Conservation (phyloP, 2,113 vertebrate species). For the Tragelaphus buxtoni region DNA sequence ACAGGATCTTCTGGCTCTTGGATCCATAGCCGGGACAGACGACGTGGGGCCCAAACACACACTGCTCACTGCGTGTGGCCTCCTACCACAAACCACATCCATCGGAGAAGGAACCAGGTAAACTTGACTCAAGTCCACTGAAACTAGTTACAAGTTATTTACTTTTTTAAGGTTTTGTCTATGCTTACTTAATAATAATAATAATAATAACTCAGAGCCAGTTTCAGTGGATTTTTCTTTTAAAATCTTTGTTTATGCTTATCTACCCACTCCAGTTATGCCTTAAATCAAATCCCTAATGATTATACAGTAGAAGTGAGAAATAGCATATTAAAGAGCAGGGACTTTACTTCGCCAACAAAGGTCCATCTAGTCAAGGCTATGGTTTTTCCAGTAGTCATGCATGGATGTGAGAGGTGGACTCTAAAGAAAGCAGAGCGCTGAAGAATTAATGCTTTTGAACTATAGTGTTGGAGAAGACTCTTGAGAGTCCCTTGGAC, state of each 20-base stretch:
- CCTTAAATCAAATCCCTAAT: not conserved
- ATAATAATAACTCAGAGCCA: not conserved
- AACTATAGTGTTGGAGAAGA: not conserved
- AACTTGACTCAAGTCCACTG: not conserved
- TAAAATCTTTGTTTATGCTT: not conserved
- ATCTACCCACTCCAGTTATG: not conserved
- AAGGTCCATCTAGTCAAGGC: not conserved
- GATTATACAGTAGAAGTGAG: not conserved
- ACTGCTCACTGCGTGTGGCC: not conserved
- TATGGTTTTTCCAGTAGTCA: not conserved
- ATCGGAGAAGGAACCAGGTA: not conserved
- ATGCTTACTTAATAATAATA: not conserved
- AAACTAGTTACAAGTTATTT: not conserved
- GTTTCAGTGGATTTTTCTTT: not conserved
- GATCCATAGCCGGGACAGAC: not conserved
- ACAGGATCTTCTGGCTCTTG: not conserved
- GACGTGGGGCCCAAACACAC: rapidly evolving
- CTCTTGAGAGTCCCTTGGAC: not conserved
- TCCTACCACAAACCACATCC: not conserved
- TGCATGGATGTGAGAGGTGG: not conserved
- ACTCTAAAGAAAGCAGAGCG: not conserved
- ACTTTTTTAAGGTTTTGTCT: not conserved
- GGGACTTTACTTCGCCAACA: not conserved
- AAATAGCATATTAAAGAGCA: not conserved
- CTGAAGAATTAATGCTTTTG: not conserved